A percentile compares a stretch with the other conserved stretches of the same genome.
Conservation (phyloP, 2,113 vertebrate genomes). For the Chionodraco myersi region DNA sequence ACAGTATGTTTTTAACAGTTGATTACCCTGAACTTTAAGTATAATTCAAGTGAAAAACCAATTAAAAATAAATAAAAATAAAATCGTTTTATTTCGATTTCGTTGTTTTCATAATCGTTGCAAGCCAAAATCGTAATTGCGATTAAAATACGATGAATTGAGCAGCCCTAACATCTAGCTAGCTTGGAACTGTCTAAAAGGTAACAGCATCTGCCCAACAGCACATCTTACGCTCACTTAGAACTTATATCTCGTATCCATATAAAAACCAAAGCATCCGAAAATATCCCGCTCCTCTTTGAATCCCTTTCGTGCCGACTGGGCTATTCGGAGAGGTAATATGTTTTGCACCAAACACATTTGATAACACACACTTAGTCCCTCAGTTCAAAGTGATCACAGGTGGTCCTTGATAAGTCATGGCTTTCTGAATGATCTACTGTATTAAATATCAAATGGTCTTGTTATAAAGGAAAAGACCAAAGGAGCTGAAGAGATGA, state of each 20-base stretch:
- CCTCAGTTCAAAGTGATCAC: background rate
- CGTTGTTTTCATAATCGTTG: too few relatives aligned
- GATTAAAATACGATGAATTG: too few relatives aligned
- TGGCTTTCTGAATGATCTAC: slow-evolving; percentile 35
- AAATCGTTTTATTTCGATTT: too few relatives aligned
- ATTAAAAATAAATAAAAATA: too few relatives aligned
- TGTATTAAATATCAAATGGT: slow-evolving; percentile 59
- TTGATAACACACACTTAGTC: background rate
- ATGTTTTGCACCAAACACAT: background rate
- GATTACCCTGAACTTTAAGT: too few relatives aligned
- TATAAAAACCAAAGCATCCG: too few relatives aligned
- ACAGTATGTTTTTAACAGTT: too few relatives aligned
- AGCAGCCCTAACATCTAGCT: too few relatives aligned
- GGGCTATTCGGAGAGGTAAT: background rate
- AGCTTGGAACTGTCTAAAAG: background rate
- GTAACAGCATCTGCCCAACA: background rate
- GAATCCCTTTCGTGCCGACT: background rate
- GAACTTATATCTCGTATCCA: background rate
- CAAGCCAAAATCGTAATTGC: too few relatives aligned
- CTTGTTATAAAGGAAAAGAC: slow-evolving; percentile 17
- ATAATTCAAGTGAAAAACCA: too few relatives aligned
- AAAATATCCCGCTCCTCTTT: background rate
- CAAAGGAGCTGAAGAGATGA: slow-evolving; percentile 5
- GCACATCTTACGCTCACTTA: background rate
- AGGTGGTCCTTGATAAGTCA: slow-evolving; percentile 19